Evolutionary conservation across 2,797 vertebrate species (phyloP), one percentile per base, ranked within the genome.

Genomic region (Spinus olivaceus): DNA sequence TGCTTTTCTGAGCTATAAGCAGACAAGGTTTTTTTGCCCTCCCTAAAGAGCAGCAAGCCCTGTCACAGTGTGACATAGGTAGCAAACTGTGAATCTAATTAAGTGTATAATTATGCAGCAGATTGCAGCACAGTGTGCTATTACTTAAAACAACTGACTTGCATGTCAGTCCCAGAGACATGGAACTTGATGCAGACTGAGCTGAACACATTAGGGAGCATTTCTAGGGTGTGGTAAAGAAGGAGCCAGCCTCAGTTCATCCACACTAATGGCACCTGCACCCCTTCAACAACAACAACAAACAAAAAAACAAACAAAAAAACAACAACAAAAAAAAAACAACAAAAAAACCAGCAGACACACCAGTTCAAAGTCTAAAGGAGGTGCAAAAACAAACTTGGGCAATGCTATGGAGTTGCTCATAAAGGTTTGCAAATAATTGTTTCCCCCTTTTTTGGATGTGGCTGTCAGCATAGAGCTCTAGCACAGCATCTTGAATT

Each of bases 61-160:
- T 46, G 46, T 49, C 93, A 73, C 77, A 94, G 86, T n/a, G n/a
- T 79, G 93, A 86, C 89, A 74, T 27, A 84, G 89, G 89, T 84
- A 90, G 81, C 84, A 95, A 86, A 79, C 91, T 92, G 89, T 84
- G 95, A 94, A 64, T 93, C 81, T 88, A 95, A 94, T 96, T 88
- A 94, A 93, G 94, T 92, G 91, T 83, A 73, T 74, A 94, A 96
- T 95, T 92, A 90, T 71, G 44, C 46, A 88, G 89, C 94, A 95
- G 91, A 86, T 88, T 96, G 92, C 73, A 84, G 81, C 89, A 67
- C 91, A 86, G 83, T 76, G 41, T 95, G 91, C 37, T 74, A 37
- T 86, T 86, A 64, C 61, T 93, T 81, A 72, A 88, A 70, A 50
- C 77, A 59, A 54, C 44, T 70, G 56, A 63, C 73, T 86, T 63